Percentiles rank a stretch among this genome's conserved stretches.
phyloP scores from a whole-genome alignment of 2,888 invertebrate species.

The Acleris cristana region DNA sequence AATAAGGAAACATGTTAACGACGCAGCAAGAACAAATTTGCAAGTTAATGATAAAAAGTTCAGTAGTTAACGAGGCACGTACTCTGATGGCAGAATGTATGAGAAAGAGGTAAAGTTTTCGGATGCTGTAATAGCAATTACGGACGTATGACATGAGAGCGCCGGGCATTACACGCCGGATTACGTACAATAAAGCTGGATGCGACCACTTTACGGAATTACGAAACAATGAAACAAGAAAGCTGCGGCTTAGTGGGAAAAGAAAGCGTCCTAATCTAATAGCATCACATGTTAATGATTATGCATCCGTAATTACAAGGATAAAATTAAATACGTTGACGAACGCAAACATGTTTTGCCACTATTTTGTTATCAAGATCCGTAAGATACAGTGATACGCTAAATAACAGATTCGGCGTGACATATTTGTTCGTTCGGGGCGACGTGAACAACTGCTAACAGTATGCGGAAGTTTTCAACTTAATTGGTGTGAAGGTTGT shows the following conservation, averaged over 20 bases:
- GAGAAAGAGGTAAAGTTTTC: constrained; percentile 59
- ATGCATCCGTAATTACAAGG: constrained; percentile 48
- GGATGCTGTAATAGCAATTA: constrained; percentile 69
- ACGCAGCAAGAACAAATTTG: constrained; percentile 24
- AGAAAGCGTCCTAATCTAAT: constrained; percentile 68
- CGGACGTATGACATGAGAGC: constrained; percentile 64
- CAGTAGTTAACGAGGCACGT: constrained; percentile 64
- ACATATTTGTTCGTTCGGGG: constrained; percentile 52
- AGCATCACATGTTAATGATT: constrained; percentile 55
- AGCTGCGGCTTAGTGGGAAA: constrained; percentile 66
- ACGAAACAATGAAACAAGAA: constrained; percentile 77
- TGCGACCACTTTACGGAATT: constrained; percentile 66
- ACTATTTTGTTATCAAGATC: constrained; percentile 48
- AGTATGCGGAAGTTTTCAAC: constrained; percentile 59
- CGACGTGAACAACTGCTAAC: constrained; percentile 43
- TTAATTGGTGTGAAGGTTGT: constrained; percentile 61
- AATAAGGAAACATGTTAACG: constrained; percentile 49
- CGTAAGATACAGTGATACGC: constrained; percentile 43
- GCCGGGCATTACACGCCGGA: constrained; percentile 65
- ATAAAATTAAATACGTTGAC: constrained; percentile 31
- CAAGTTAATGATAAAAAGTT: constrained; percentile 47
- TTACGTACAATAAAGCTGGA: constrained; percentile 65
- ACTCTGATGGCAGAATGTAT: constrained; percentile 46
- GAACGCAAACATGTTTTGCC: constrained; percentile 27
- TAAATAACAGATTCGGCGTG: constrained; percentile 46